Evolutionary conservation across 2,113 vertebrate species (phyloP), one percentile per base, ranked within the genome.

Genomic region (cattle (Bos taurus)): DNA sequence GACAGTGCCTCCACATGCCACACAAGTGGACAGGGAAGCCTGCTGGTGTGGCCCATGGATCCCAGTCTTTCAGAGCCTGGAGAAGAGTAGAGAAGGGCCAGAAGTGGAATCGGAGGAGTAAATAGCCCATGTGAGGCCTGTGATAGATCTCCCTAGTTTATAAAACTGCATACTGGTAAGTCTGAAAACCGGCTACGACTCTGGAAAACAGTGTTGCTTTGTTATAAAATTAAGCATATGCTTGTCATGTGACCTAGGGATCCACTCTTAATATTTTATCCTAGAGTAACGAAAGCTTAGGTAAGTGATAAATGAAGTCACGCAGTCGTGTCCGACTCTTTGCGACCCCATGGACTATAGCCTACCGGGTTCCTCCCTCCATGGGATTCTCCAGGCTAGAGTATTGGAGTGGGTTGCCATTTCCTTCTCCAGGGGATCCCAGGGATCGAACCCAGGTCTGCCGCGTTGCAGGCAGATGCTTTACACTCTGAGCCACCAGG

Each of bases 211-310:
- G 5, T 71, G 67, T 15, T 7, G 54, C 36, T 80, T 88, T 85
- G 33, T 74, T 62, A 74, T 26, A 33, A 64, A 95, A 50, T 57
- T 89, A 86, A 74, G 33, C 48, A 33, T 57, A 46, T 0, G 12
- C 46, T 89, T 90, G 71, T 77, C 71, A n/a, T 12, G 62, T 14
- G 19, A 84, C 17, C 52, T 17, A 67, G 62, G 25, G 14, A 81
- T 33, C 23, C 25, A 71, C 28, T 92, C 43, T 46, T 90, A 50
- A 78, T 91, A n/a, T n/a, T 95, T 95, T 64, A 74, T 17, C 6
- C 40, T 13, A 17, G 19, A 88, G 46, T 5, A 90, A 77, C 6
- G 15, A 82, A 60, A 91, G 64, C 19, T 28, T 81, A 6, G 60
- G 28, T 62, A 62, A 62, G 2, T 62, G 13, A 62, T 33, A 30